Percentiles rank a stretch among this genome's conserved stretches.
phyloP scores from a whole-genome alignment of 2,113 vertebrate species.

The Lutjanus erythropterus region DNA sequence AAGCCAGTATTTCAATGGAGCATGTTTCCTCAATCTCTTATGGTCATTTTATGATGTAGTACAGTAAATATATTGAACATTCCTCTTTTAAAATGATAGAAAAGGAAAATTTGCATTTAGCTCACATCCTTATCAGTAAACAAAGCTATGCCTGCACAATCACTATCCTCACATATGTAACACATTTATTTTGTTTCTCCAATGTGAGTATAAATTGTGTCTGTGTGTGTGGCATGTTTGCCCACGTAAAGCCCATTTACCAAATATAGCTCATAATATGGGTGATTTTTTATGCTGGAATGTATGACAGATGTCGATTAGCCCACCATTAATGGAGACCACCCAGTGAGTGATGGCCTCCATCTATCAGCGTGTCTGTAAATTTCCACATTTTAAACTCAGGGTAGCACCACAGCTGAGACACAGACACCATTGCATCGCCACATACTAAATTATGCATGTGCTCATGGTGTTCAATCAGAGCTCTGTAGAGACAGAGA shows the following conservation, averaged over 20 bases:
- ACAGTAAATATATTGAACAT: too few relatives aligned
- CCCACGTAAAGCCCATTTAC: not conserved
- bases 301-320: constrained; percentile 20
- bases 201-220: not conserved
- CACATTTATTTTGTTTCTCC: not conserved
- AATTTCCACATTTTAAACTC: constrained; percentile 50
- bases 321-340: constrained; percentile 25
- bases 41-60: too few relatives aligned
- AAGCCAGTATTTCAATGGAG: too few relatives aligned
- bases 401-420: constrained; percentile 27
- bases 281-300: not conserved
- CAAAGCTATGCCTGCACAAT: not conserved
- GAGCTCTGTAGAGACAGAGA: constrained; percentile 42
- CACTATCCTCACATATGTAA: not conserved
- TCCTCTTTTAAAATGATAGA: not conserved
- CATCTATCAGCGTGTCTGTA: constrained; percentile 23
- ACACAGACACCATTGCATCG: constrained; percentile 40
- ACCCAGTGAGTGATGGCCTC: constrained; percentile 30
- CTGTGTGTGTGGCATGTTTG: not conserved
- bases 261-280: constrained; percentile 9
- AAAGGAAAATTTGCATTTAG: not conserved
- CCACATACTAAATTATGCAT: constrained; percentile 69
- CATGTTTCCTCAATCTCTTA: too few relatives aligned
- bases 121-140: not conserved
- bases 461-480: constrained; percentile 44